Percentiles rank a stretch among this genome's conserved stretches.
Conservation (phyloP, 2,113 vertebrate species). For the Tragulus kanchil region DNA sequence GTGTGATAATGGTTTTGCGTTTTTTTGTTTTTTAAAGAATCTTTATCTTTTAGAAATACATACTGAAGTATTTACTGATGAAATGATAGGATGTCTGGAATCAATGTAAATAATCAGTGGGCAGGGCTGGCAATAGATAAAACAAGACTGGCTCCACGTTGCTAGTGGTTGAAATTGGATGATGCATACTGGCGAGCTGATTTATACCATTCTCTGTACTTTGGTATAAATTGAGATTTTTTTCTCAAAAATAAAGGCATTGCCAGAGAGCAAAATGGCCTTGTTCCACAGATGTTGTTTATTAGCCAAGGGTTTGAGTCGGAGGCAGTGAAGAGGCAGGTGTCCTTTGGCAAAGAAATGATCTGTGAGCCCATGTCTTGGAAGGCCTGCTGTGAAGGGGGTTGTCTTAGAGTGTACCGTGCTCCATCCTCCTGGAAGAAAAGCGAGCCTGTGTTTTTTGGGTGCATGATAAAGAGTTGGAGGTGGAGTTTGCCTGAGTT, state of each 20-base stretch:
- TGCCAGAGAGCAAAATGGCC: background rate
- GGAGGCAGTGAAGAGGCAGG: background rate
- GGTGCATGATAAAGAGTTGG: background rate
- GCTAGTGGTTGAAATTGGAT: background rate
- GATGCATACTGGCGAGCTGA: background rate
- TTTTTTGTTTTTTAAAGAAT: background rate
- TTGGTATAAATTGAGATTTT: background rate
- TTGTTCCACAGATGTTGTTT: background rate
- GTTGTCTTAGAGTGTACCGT: rapidly evolving
- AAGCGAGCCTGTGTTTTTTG: background rate
- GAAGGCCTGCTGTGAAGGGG: background rate
- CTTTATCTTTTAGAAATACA: constrained; percentile 54
- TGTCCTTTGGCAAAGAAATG: background rate
- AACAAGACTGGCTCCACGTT: background rate
- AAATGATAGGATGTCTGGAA: background rate
- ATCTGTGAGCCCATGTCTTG: background rate
- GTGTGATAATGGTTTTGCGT: constrained; percentile 55
- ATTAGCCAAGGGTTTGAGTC: background rate
- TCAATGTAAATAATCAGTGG: background rate
- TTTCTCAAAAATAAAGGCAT: background rate
- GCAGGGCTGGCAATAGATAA: background rate
- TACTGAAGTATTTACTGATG: constrained; percentile 62
- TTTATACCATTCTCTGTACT: background rate
- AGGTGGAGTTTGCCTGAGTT: background rate
- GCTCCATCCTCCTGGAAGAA: background rate